Percentiles rank a stretch among this genome's conserved stretches.
Evolutionary conservation across 2,888 invertebrate genomes (phyloP).

Genomic region (Lypha dubia): DNA sequence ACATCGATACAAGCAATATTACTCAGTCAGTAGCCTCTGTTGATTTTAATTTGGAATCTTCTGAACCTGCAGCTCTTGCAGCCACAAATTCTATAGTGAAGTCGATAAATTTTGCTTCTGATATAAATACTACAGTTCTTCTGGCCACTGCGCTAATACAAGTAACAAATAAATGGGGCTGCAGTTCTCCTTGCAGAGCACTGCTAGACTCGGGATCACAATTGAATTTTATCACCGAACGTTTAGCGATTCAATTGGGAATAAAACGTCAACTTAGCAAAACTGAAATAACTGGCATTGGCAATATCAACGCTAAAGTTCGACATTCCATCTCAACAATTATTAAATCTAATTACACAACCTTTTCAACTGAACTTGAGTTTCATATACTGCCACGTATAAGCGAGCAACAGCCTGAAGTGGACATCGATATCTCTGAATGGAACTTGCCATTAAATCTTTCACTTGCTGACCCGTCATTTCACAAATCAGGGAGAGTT

Average conservation of each 20-base stretch:
- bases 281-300: constrained; percentile 33
- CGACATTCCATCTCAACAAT: constrained; percentile 31
- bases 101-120: not conserved
- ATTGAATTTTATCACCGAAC: constrained; percentile 42
- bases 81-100: not conserved
- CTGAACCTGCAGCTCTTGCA: no score
- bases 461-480: no score
- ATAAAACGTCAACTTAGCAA: constrained; percentile 6
- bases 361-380: constrained; percentile 5
- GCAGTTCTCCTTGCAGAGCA: no score
- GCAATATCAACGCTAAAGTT: constrained; percentile 17
- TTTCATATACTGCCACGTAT: constrained; percentile 41
- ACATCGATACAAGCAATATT: not conserved
- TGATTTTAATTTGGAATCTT: no score
- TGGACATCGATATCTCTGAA: not conserved
- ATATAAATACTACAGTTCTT: no score
- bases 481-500: no score
- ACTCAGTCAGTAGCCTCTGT: no score
- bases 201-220: constrained; percentile 46
- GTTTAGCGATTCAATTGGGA: constrained; percentile 36
- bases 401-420: constrained; percentile 3
- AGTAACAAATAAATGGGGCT: no score
- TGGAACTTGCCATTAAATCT: not conserved
- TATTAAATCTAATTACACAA: constrained; percentile 25
- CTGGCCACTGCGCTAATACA: no score